Percentiles rank a stretch among this genome's conserved stretches.
phyloP scores from a whole-genome alignment of 1,140 invertebrate genomes.

The Hyles vespertilio region DNA sequence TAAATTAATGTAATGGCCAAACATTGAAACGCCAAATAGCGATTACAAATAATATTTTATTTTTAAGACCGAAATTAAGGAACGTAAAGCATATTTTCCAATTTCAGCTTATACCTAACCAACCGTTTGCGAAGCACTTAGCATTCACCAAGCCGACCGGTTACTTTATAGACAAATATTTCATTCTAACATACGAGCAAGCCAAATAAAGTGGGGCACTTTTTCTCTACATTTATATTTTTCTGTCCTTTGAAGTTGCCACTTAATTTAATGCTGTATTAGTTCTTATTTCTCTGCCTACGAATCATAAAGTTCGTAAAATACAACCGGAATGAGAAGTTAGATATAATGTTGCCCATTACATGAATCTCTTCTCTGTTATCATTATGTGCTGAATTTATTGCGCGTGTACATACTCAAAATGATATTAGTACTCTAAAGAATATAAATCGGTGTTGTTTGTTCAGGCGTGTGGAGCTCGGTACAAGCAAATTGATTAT shows the following conservation, averaged over 20 bases:
- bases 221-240: constrained; percentile 35
- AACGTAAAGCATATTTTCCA: constrained; percentile 10
- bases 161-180: constrained; percentile 45
- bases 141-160: constrained; percentile 32
- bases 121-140: constrained; percentile 35
- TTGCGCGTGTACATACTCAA: too few relatives aligned
- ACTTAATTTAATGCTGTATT: constrained; percentile 25
- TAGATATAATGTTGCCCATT: too few relatives aligned
- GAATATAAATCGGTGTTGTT: too few relatives aligned
- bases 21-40: not conserved
- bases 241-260: constrained; percentile 24
- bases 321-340: too few relatives aligned
- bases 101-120: constrained; percentile 14
- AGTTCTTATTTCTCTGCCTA: constrained; percentile 13
- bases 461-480: too few relatives aligned
- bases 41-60: not conserved
- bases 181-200: constrained; percentile 36
- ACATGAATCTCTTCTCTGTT: too few relatives aligned
- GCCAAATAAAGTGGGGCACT: constrained; percentile 31
- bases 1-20: too few relatives aligned
- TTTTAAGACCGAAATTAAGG: constrained; percentile 1
- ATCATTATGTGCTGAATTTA: too few relatives aligned
- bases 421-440: too few relatives aligned
- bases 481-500: too few relatives aligned
- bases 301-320: not conserved